Evolutionary conservation across 2,888 invertebrate genomes (phyloP), one percentile per base, ranked within the genome.

Genomic region (Lasioglossum lativentre): DNA sequence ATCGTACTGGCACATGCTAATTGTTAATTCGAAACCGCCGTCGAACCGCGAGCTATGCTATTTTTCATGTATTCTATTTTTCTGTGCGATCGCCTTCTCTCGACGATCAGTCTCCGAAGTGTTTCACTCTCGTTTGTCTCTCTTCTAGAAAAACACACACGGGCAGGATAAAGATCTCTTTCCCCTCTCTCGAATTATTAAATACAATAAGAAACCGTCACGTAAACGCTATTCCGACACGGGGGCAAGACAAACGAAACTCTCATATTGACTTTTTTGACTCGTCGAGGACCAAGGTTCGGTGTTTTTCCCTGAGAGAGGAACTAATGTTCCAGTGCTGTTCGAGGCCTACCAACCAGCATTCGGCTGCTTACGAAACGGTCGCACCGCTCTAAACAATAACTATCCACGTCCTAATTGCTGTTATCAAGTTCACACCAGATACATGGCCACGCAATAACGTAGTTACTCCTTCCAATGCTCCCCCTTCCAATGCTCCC

Each of bases 401-500:
- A 83, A 86, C 78, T 80, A 80, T 78, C 78, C 73, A 23, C 56
- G 68, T 85, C 66, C 80, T 88, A 85, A 90, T 80, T 83, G 42
- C 83, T 80, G 82, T 90, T 86, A 90, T 86, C 75, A 72, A 78
- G 71, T 85, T 87, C 79, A 66, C 83, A 80, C 47, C 78, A 82
- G 77, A 84, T 81, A 80, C 75, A 88, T 30, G 27, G 72, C 45
- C 82, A 80, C 45, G 78, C 74, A 84, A 83, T 85, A 84, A 82
- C 68, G 76, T 68, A 82, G 85, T 80, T 86, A 79, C 74, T 87
- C 72, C n/a, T n/a, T n/a, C n/a, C n/a, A n/a, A n/a, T n/a, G n/a
- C n/a, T n/a, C n/a, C n/a, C n/a, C n/a, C 52, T 85, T 85, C 79
- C 81, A 77, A 76, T 77, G 76, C 52, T 76, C 14, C 71, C 23